These are phyloP conservation scores for Auanema sp. DNA, from an alignment of 2,888 invertebrate genomes.

Conservation along the genomic window DNA sequence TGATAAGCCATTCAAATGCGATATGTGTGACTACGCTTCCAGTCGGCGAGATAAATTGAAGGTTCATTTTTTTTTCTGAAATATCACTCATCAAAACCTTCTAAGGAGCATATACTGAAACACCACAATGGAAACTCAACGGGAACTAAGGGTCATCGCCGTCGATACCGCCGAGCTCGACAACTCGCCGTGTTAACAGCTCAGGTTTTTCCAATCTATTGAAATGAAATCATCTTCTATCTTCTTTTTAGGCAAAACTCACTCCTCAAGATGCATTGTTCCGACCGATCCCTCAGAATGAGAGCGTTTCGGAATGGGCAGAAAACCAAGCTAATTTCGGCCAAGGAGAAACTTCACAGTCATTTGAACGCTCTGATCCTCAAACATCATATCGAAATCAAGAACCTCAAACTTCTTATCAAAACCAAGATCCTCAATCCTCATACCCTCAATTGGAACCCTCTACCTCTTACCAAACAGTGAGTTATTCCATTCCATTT, in stretches of 20 bases:
- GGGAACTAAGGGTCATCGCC: constrained; percentile 76
- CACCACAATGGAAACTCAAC: constrained; percentile 65
- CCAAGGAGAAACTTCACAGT: no score
- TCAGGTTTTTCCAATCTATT: constrained; percentile 10
- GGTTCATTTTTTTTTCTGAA: constrained; percentile 58
- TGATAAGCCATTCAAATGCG: constrained; percentile 73
- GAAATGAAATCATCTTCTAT: no score
- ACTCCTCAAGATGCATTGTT: constrained; percentile 31
- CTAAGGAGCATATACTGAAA: constrained; percentile 67
- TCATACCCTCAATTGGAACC: not conserved
- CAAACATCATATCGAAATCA: no score
- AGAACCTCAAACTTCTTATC: no score
- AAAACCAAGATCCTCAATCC: no score
- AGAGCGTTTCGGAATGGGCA: constrained; percentile 30
- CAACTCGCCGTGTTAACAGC: constrained; percentile 44
- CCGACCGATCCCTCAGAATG: constrained; percentile 31
- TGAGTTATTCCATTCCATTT: not conserved
- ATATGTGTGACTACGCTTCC: constrained; percentile 73
- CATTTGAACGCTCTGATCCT: no score
- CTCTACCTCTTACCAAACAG: constrained; percentile 2
- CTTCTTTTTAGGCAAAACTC: constrained; percentile 21
- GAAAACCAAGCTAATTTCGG: constrained; percentile 17
- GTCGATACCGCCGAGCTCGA: constrained; percentile 68
- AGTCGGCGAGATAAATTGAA: constrained; percentile 74
- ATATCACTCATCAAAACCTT: constrained; percentile 43